Base-by-base conservation (phyloP, 2,797 vertebrate species). In the Agapornis canus region DNA sequence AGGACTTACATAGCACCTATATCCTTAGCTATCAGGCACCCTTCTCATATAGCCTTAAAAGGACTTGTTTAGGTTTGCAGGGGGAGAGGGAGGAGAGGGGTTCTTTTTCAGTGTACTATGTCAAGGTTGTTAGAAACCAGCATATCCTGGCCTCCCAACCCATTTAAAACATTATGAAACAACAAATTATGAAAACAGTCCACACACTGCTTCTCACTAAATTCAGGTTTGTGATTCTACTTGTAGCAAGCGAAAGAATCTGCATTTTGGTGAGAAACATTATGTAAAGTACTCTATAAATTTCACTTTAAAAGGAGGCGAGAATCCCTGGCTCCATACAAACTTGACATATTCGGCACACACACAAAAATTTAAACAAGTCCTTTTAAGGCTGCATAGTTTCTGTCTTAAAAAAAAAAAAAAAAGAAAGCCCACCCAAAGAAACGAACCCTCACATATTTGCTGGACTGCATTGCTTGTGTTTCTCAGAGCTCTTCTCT, bases 341-440 rank as follows among this genome's bases (percentile, higher is more conserved):
- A 95, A 95, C 92, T 96, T 90, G 86, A 96, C 89, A 95, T 96
- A 96, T 95, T 95, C 95, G 52, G 93, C 69, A 56, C 90, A 85
- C 91, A 95, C 77, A 93, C 71, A 96, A 75, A 97, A 96, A 97
- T 95, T 97, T 97, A 97, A 97, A 97, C 97, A 97, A 97, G 90
- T 94, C 97, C 97, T 97, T 97, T 97, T 97, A 97, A 96, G 97
- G 97, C 93, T 95, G 87, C 96, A 93, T 94, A 97, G 89, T 93
- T 96, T 96, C 96, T 97, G 93, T 83, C 94, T 86, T 23, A 27
- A 63, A 83, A 31, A 26, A 32, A 35, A 22, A 22, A 22, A 1
- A 35, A 48, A 84, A 68, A 80, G 70, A 83, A 26, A 21, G 3
- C 11, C 26, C 7, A 26, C 35, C 57, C 71, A 31, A 57, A 35